phyloP scores from a whole-genome alignment of 2,113 vertebrate species.

The Papio anubis region DNA sequence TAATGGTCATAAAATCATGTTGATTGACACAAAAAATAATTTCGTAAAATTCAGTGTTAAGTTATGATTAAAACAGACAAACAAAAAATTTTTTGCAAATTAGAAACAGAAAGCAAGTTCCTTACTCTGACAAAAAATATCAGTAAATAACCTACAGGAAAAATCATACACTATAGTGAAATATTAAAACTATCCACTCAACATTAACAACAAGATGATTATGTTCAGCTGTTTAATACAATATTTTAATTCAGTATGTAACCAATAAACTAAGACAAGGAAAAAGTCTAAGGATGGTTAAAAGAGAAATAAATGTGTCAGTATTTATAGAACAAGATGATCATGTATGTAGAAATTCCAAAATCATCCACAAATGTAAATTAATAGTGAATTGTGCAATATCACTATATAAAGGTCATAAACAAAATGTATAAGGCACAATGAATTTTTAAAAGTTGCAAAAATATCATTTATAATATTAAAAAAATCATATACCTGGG shows the following conservation, averaged over 20 bases:
- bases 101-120: background rate
- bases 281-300: background rate
- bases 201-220: background rate
- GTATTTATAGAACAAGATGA: background rate
- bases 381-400: background rate
- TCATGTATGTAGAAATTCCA: background rate
- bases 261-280: background rate
- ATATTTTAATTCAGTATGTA: background rate
- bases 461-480: background rate
- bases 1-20: background rate
- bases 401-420: too few species aligned
- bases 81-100: background rate
- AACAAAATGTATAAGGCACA: too few species aligned
- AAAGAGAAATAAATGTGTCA: background rate
- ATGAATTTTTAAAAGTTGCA: too few species aligned
- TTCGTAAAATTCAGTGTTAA: background rate
- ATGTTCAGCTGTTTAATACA: background rate
- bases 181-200: background rate
- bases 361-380: background rate
- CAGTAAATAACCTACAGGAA: background rate
- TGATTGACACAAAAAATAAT: background rate
- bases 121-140: background rate
- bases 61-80: background rate
- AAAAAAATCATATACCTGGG: background rate
- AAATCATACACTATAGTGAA: background rate